Evolutionary conservation across 2,888 invertebrate genomes (phyloP).

Genomic region (Frankliniella fusca): DNA sequence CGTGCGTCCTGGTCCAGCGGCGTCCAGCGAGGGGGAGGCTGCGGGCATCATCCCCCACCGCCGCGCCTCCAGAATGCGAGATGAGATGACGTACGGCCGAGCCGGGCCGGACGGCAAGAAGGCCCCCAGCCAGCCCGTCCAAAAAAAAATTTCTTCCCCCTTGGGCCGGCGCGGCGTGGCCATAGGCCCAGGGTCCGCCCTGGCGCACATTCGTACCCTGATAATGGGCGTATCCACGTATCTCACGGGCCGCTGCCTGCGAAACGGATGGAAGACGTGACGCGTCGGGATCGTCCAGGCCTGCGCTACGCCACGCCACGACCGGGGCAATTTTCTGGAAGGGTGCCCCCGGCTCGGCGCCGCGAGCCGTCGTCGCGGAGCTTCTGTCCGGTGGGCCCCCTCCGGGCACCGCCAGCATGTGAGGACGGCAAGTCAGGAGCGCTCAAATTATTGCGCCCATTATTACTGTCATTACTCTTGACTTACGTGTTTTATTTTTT

Average conservation of each 20-base stretch:
- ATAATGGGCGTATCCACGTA: background rate
- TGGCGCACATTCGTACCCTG: no score
- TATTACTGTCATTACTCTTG: no score
- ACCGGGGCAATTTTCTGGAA: background rate
- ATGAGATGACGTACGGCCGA: conserved; percentile 6
- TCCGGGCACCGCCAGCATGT: no score
- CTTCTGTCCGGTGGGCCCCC: background rate
- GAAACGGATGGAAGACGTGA: background rate
- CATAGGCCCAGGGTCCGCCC: no score
- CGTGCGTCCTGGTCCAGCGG: background rate
- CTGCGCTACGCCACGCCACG: background rate
- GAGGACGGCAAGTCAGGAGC: no score
- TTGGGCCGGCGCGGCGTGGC: no score
- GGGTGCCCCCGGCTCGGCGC: background rate
- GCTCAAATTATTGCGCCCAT: no score
- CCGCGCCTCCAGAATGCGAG: conserved; percentile 16
- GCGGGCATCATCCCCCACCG: conserved; percentile 2
- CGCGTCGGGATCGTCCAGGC: background rate
- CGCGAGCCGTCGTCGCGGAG: background rate
- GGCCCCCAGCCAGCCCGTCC: background rate
- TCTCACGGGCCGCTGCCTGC: conserved; percentile 1
- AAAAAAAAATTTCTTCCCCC: no score
- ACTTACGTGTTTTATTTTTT: no score
- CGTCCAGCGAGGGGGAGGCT: background rate
- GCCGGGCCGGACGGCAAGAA: background rate